phyloP scores from a whole-genome alignment of 1,140 invertebrate species.

The Penaeus japonicus region DNA sequence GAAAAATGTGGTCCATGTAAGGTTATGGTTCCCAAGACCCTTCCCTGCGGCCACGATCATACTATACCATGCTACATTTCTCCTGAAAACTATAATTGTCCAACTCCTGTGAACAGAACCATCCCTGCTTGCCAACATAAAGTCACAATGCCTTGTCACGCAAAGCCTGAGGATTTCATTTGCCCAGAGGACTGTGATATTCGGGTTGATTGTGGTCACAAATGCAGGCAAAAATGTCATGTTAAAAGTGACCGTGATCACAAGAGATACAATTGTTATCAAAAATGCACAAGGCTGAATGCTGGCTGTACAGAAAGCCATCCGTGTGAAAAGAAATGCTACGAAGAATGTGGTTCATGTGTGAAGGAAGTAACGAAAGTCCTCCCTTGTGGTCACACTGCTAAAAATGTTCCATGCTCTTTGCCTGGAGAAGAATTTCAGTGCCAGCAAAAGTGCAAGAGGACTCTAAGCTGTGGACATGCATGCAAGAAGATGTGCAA shows the following conservation, averaged over 20 bases:
- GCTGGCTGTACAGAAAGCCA: conserved; percentile 55
- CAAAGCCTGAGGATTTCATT: not conserved
- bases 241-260: conserved; percentile 28
- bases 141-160: conserved; percentile 31
- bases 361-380: conserved; percentile 2
- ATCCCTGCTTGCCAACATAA: conserved; percentile 35
- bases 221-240: conserved; percentile 43
- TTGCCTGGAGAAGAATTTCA: not conserved
- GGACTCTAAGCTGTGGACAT: conserved; percentile 57
- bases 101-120: conserved; percentile 17
- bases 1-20: conserved; percentile 64
- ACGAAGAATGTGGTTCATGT: conserved; percentile 47
- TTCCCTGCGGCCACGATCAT: conserved; percentile 47
- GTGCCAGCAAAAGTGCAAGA: conserved; percentile 50
- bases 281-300: conserved; percentile 18
- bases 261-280: conserved; percentile 43
- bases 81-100: conserved; percentile 18
- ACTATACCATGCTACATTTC: conserved; percentile 25
- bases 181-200: conserved; percentile 29
- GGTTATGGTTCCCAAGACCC: conserved; percentile 48
- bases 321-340: conserved; percentile 50
- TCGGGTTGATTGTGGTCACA: conserved; percentile 49
- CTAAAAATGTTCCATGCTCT: conserved; percentile 2
- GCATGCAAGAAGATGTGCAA: conserved; percentile 50
- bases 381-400: conserved; percentile 37